phyloP scores from a whole-genome alignment of 64 coral and sea anemone genomes.

The Trachythela sp. region DNA sequence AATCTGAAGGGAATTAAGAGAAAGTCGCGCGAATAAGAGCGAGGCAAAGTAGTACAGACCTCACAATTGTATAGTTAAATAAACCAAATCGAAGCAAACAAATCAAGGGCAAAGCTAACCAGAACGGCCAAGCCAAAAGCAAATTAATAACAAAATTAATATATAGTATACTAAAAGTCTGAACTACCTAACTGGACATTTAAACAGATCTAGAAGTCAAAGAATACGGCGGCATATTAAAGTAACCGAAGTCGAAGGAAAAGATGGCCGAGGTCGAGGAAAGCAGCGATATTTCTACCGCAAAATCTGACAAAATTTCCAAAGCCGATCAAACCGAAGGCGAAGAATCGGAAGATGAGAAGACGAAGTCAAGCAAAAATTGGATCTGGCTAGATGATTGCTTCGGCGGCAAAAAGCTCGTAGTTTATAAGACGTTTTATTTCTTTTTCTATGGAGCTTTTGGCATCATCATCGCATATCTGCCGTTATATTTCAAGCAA shows the following conservation, averaged over 20 bases:
- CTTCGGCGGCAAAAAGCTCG: conserved; percentile 25
- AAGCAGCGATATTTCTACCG: neutral
- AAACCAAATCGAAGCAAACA: too few species aligned
- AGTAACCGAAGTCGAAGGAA: too few species aligned
- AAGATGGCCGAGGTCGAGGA: neutral
- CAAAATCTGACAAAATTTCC: neutral
- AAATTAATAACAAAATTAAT: too few species aligned
- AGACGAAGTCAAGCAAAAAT: neutral
- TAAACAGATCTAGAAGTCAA: too few species aligned
- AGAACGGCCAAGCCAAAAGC: too few species aligned
- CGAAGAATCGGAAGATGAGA: neutral
- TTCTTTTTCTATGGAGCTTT: conserved; percentile 79
- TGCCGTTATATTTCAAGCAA: conserved; percentile 92
- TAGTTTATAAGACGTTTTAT: conserved; percentile 85
- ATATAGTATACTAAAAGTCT: too few species aligned
- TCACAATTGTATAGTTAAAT: too few species aligned
- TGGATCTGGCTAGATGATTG: conserved; percentile 30
- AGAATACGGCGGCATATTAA: too few species aligned
- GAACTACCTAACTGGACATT: too few species aligned
- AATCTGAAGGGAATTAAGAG: neutral
- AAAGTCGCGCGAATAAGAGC: neutral
- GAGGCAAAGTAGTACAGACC: too few species aligned
- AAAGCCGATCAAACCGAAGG: neutral
- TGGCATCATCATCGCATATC: conserved; percentile 70
- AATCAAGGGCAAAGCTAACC: too few species aligned